Percentiles rank a stretch among this genome's conserved stretches.
These are phyloP conservation scores for Eupithecia tripunctaria DNA, from an alignment of 2,888 invertebrate species.

Conservation along the genomic window DNA sequence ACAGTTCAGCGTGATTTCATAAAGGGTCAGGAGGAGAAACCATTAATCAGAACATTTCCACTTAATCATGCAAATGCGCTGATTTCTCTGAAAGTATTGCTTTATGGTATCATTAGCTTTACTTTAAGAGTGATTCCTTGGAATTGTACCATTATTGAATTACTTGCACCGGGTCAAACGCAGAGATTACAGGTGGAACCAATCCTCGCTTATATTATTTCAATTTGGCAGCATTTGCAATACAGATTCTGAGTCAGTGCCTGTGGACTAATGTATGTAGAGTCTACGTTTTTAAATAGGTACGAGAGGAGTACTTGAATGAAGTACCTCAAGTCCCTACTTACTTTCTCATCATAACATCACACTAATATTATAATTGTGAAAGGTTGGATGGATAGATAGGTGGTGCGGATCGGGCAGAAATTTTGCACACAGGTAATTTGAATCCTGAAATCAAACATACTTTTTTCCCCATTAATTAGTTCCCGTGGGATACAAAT, in stretches of 20 bases:
- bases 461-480: too few relatives aligned
- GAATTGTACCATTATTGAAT: constrained; percentile 42
- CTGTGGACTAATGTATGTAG: background rate
- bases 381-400: too few relatives aligned
- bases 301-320: too few relatives aligned
- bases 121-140: constrained; percentile 58
- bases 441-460: too few relatives aligned
- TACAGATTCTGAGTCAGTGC: constrained; percentile 17
- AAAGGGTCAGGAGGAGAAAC: constrained; percentile 70
- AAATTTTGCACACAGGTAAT: too few relatives aligned
- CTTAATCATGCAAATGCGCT: constrained; percentile 71
- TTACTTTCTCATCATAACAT: too few relatives aligned
- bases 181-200: constrained; percentile 31
- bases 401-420: too few relatives aligned
- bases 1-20: constrained; percentile 70
- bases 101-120: constrained; percentile 53
- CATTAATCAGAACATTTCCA: constrained; percentile 80
- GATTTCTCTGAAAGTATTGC: constrained; percentile 53
- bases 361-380: too few relatives aligned
- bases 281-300: background rate
- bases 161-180: constrained; percentile 31
- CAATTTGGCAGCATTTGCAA: constrained; percentile 32
- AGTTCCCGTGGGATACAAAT: too few relatives aligned
- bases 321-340: too few relatives aligned
- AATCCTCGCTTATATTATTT: constrained; percentile 32